Evolutionary conservation across 1,140 invertebrate species (phyloP).

Genomic region (Hylaeus volcanicus): DNA sequence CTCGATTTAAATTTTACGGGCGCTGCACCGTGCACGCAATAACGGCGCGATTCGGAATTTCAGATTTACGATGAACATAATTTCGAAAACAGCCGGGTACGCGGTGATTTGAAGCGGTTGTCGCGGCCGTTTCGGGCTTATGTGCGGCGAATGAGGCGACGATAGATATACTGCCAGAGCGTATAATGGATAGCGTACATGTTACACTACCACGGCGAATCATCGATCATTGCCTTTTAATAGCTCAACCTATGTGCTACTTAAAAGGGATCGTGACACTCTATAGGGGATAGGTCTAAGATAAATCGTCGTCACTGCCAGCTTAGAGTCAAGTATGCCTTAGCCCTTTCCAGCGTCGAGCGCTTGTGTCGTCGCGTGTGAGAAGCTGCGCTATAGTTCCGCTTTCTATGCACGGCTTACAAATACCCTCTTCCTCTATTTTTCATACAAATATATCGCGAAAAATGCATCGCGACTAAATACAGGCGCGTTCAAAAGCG

Average conservation of each 20-base stretch:
- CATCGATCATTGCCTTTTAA: conserved; percentile 76
- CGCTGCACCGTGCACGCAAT: background rate
- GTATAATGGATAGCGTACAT: conserved; percentile 61
- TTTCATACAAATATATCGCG: background rate
- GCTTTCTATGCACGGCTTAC: conserved; percentile 10
- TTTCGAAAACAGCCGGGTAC: conserved; percentile 2
- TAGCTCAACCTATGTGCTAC: conserved; percentile 55
- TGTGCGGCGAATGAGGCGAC: conserved; percentile 8
- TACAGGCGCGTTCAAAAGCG: no score
- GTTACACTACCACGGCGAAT: conserved; percentile 60
- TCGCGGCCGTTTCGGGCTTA: conserved; percentile 36
- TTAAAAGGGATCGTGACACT: conserved; percentile 63
- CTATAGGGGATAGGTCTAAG: conserved; percentile 68
- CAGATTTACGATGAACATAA: conserved; percentile 1
- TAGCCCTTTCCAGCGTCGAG: conserved; percentile 19
- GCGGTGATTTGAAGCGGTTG: conserved; percentile 29
- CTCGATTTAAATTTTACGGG: background rate
- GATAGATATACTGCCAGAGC: conserved; percentile 47
- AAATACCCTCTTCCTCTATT: conserved; percentile 1
- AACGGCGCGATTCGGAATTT: background rate
- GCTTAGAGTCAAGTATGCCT: conserved; percentile 57
- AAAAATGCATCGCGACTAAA: no score
- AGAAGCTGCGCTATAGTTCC: conserved; percentile 5
- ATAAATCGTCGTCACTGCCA: conserved; percentile 75
- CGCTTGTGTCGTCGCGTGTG: conserved; percentile 12